Evolutionary conservation across 1,140 invertebrate species (phyloP), one percentile per base, ranked within the genome.

Genomic region (Dreissena rostriformis): DNA sequence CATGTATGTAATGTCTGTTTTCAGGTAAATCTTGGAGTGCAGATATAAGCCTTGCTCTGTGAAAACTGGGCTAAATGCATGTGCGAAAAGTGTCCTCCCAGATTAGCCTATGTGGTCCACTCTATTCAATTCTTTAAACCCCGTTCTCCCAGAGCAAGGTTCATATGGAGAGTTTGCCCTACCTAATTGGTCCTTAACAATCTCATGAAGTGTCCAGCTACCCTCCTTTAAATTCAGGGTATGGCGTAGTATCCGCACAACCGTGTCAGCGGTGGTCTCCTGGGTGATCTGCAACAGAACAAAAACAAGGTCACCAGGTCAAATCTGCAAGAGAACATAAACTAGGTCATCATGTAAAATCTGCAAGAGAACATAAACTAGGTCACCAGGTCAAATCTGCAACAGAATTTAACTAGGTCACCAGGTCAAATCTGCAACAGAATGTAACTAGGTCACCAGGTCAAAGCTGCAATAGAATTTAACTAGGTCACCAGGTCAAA

Each of bases 141-240:
- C 39, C 8, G 8, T 39, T 39, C 39, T 39, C 39, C 39, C 8
- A 39, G 39, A 39, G 39, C 39, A 39, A n/a, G 39, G 39, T 8
- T 39, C 39, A 39, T 39, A 39, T 39, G 8, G 39, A 39, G 39
- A 39, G 2, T n/a, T 39, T 2, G 2, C 39, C 70, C 63, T 49
- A 82, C 80, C 80, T 55, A 82, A 19, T 22, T 74, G 70, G 26
- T 39, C 72, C 57, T 82, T 82, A 22, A 82, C 66, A 12, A 82
- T 24, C 70, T 82, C 80, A 74, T 82, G 63, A 0, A 82, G 63
- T 65, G 52, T 55, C 80, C 71, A 74, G 10, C 51, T 28, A 1
- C 70, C 49, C n/a, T 17, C 28, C 28, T 49, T 28, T 71, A 75
- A 57, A 29, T 82, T 75, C 11, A 74, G 24, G 39, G 66, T 82